These are phyloP conservation scores for Sebastes schlegelii DNA, from an alignment of 2,113 vertebrate species.

Conservation along the genomic window DNA sequence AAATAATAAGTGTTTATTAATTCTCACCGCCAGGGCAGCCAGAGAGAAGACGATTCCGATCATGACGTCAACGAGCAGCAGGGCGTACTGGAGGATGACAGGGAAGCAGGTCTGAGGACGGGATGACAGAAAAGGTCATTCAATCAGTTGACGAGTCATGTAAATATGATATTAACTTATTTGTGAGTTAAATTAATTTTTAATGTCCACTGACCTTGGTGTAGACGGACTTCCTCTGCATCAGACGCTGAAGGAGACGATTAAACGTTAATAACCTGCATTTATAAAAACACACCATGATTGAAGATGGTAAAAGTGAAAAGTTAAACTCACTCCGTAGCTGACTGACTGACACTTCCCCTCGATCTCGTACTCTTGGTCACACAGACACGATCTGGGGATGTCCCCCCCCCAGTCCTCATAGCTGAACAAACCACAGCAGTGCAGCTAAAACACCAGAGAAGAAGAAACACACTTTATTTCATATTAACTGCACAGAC, in stretches of 20 bases:
- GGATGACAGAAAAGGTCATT: neutral
- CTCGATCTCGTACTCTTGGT: accelerated
- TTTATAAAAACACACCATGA: neutral
- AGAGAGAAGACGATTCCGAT: neutral
- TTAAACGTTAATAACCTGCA: neutral
- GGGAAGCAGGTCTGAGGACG: neutral
- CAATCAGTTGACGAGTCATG: neutral
- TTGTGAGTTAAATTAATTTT: neutral
- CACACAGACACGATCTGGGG: constrained; percentile 46
- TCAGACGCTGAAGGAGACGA: accelerated
- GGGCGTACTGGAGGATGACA: neutral
- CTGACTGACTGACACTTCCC: accelerated
- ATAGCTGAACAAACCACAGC: constrained; percentile 72
- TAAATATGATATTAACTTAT: neutral
- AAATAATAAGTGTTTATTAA: too few species aligned
- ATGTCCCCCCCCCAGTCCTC: constrained; percentile 51
- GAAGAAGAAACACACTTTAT: constrained; percentile 1
- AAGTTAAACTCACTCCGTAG: constrained; percentile 32
- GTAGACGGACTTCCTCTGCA: constrained; percentile 12
- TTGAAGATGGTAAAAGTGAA: accelerated
- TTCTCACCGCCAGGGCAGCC: neutral
- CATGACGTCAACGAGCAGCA: neutral
- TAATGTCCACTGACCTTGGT: constrained; percentile 24
- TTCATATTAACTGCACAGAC: too few species aligned
- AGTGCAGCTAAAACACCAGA: constrained; percentile 56